These are phyloP conservation scores for Arion vulgaris DNA, from an alignment of 1,140 invertebrate species.

Conservation along the genomic window DNA sequence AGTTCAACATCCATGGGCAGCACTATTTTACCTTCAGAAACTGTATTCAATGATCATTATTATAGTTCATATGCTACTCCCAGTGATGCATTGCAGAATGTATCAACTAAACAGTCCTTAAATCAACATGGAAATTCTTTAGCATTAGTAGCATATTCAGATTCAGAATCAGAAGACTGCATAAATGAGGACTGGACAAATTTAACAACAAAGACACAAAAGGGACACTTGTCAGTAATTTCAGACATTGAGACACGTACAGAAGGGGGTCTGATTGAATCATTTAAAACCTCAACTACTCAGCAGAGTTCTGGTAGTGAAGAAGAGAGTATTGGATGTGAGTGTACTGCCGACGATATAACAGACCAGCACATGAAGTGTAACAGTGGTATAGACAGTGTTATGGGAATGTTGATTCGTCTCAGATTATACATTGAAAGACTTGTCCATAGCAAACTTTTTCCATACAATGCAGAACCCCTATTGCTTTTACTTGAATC, in stretches of 20 bases:
- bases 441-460: neutral
- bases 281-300: neutral
- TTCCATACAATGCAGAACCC: constrained; percentile 25
- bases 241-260: neutral
- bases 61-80: neutral
- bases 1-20: no score
- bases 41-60: neutral
- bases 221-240: neutral
- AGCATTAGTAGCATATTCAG: constrained; percentile 1
- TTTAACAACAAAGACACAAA: neutral
- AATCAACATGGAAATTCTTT: neutral
- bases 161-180: neutral
- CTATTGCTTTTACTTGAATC: neutral
- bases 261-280: neutral
- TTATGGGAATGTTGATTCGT: constrained; percentile 32
- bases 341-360: neutral
- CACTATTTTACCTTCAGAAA: neutral
- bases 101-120: neutral
- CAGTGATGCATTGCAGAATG: neutral
- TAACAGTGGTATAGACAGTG: neutral
- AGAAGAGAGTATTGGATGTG: neutral
- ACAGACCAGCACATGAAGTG: neutral
- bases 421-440: neutral
- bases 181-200: neutral
- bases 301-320: neutral